Base-by-base conservation (phyloP, 35 echinoderm and acorn worm genomes). In the Lytechinus variegatus region DNA sequence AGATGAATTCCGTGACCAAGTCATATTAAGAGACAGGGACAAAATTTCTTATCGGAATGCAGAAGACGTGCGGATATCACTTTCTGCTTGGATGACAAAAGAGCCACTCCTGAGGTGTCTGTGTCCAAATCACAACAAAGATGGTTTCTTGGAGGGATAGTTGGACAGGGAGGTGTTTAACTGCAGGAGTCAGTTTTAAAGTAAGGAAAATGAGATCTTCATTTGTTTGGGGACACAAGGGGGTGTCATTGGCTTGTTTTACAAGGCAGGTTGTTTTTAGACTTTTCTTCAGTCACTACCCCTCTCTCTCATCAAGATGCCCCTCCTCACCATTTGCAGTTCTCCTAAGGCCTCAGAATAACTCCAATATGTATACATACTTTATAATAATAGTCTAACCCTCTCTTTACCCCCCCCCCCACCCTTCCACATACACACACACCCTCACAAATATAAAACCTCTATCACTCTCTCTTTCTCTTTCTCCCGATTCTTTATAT, bases 161-260 rank as follows among this genome's bases (percentile, higher is more conserved):
- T 52, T 44, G 27, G 8, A 52, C 52, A 44, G 29, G 88, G 88
- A 90, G 33, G 88, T 52, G 88, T 90, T 90, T 79, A n/a, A 24
- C 66, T 79, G 66, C 19, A 79, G 66, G 66, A 79, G 66, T 79
- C 4, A 24, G 66, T 79, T 79, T 90, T 52, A 90, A 90, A 54
- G 52, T n/a, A 51, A n/a, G 28, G 28, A 52, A 24, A 29, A 54
- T 44, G 52, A 54, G 88, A 27, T 90, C 52, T 44, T 90, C 28
- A 90, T 90, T 90, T 90, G 52, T 54, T 90, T 54, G 33, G 88
- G 88, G 88, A 52, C 88, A 90, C 88, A 90, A 90, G 88, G 88
- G 88, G 16, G 52, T 90, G 52, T 90, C 10, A 21, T 3, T 52
- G 11, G 88, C 88, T 54, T 54, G 88, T 54, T 90, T 90, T 44